These are phyloP conservation scores for Andricus curvator DNA, from an alignment of 2,888 invertebrate species.

Conservation along the genomic window DNA sequence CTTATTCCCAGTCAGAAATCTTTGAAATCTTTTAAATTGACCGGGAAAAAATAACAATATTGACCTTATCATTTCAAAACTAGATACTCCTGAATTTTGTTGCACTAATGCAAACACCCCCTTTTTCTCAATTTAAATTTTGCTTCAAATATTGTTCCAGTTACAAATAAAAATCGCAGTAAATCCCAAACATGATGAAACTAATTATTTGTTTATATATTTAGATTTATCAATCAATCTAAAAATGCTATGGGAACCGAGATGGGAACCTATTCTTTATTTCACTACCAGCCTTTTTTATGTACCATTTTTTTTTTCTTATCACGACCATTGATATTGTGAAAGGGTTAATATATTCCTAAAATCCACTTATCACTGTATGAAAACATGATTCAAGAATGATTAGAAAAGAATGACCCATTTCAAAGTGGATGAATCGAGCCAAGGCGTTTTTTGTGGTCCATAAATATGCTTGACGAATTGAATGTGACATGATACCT, in stretches of 20 bases:
- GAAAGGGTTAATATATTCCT: not conserved
- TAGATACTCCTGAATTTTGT: too few relatives aligned
- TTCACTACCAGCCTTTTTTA: not conserved
- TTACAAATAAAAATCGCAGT: too few relatives aligned
- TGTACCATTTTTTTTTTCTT: not conserved
- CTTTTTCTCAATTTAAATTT: too few relatives aligned
- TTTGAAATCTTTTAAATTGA: too few relatives aligned
- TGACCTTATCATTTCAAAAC: too few relatives aligned
- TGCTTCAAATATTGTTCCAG: too few relatives aligned
- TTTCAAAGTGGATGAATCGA: constrained; percentile 25
- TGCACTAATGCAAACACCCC: too few relatives aligned
- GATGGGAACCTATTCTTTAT: too few relatives aligned
- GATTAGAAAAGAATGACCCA: not conserved
- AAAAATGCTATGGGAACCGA: not conserved
- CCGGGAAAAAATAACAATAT: too few relatives aligned
- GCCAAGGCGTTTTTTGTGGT: constrained; percentile 18
- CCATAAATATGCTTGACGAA: constrained; percentile 35
- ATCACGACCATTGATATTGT: not conserved
- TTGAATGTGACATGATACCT: constrained; percentile 20
- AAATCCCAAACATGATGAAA: too few relatives aligned
- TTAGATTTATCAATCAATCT: not conserved
- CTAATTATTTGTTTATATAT: too few relatives aligned
- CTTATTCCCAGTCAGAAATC: too few relatives aligned
- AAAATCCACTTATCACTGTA: constrained; percentile 5
- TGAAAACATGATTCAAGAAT: constrained; percentile 5